These are phyloP conservation scores for Coelopa frigida DNA, from an alignment of 1,140 invertebrate genomes.

Conservation along the genomic window DNA sequence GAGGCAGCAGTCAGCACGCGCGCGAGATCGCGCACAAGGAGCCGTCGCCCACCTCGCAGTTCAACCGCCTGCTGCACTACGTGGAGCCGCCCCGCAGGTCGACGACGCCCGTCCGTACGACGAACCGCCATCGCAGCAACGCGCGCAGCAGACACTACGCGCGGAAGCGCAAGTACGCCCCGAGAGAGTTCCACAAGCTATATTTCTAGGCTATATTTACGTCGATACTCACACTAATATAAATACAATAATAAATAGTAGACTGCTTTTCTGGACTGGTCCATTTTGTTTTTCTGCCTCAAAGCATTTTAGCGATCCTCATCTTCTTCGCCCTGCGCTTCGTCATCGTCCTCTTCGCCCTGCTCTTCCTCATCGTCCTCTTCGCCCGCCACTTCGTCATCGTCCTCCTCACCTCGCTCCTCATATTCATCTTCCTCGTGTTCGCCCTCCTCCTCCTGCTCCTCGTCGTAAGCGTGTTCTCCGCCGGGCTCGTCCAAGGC, in stretches of 20 bases:
- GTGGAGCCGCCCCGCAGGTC: slow-evolving; percentile 19
- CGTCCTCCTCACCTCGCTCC: not conserved
- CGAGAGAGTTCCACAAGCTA: too few species aligned
- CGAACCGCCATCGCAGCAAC: too few species aligned
- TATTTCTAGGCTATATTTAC: too few species aligned
- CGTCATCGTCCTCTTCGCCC: slow-evolving; percentile 20
- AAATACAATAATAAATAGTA: slow-evolving; percentile 3
- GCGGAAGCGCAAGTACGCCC: too few species aligned
- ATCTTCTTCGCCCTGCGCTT: not conserved
- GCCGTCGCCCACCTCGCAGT: slow-evolving; percentile 3
- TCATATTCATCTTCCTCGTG: slow-evolving; percentile 13
- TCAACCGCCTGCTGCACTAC: slow-evolving; percentile 5
- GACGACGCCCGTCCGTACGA: slow-evolving; percentile 15
- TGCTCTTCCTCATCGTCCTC: slow-evolving; percentile 13
- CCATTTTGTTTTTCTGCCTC: not conserved
- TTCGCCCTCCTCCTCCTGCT: slow-evolving; percentile 21
- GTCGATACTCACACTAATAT: too few species aligned
- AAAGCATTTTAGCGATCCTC: slow-evolving; percentile 14
- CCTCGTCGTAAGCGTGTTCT: slow-evolving; percentile 15
- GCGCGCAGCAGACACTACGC: too few species aligned
- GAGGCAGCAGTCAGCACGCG: not conserved
- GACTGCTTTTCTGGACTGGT: slow-evolving; percentile 3
- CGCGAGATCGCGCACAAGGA: not conserved
- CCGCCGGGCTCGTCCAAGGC: not conserved
- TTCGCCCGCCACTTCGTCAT: slow-evolving; percentile 1